Evolutionary conservation across 2,797 vertebrate genomes (phyloP), one percentile per base, ranked within the genome.

Genomic region (Pipistrellus nathusii): DNA sequence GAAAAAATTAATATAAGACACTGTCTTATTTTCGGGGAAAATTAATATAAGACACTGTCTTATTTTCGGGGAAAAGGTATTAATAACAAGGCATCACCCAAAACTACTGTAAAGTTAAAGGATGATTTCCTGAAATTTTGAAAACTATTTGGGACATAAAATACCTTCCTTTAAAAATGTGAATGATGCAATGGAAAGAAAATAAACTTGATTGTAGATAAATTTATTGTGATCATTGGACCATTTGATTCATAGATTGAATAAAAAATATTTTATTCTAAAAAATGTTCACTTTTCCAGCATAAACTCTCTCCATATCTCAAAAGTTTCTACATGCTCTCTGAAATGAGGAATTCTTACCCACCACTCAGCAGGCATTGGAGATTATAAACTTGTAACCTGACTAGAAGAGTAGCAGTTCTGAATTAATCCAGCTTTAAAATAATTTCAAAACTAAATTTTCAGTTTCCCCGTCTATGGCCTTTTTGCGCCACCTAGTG

Each of bases 401-500:
- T 90, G 41, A 93, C 94, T 88, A 93, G 73, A 53, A 88, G 17
- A 6, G 51, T 48, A 81, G 10, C 73, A 66, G 73, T 92, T 91
- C 48, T 81, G 27, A 32, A 41, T 94, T 88, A 87, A 97, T 84
- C n/a, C 53, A 57, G 21, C 73, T 80, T 93, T 64, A 84, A 80
- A 30, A 17, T 94, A 69, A 75, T 57, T 96, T 48, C 41, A 32
- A 95, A 95, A 72, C 83, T 17, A 85, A 71, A 81, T 62, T 82
- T 94, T 83, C 72, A 3, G 2, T 32, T 3, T 48, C 62, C 66
- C 8, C 9, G 44, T 44, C 75, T 15, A 8, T 69, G 97, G 97
- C 94, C 97, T 98, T 98, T 98, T 1, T 15, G 95, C 97, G 98
- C 98, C 98, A 98, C 96, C 98, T 72, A 97, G 98, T 98, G 98